Percentiles rank a stretch among this genome's conserved stretches.
phyloP scores from a whole-genome alignment of 2,888 invertebrate genomes.

The Resseliella maxima region DNA sequence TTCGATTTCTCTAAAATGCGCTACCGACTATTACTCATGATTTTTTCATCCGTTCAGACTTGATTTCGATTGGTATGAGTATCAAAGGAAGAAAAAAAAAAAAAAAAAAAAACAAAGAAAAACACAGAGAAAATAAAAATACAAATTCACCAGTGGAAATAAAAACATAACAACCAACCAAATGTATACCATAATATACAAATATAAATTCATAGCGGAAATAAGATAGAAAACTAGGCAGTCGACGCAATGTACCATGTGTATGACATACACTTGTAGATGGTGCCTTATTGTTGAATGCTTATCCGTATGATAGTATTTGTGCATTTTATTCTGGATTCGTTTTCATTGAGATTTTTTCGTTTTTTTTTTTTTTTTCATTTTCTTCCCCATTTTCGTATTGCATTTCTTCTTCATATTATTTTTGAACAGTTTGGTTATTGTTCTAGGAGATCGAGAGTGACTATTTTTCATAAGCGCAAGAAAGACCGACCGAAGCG shows the following conservation, averaged over 20 bases:
- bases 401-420: neutral
- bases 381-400: neutral
- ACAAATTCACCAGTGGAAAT: neutral
- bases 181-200: slow-evolving; percentile 7
- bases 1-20: neutral
- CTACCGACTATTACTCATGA: neutral
- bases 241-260: slow-evolving; percentile 16
- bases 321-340: neutral
- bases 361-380: neutral
- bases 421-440: slow-evolving; percentile 3
- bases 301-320: neutral
- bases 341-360: neutral
- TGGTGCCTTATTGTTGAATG: slow-evolving; percentile 4
- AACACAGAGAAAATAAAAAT: neutral
- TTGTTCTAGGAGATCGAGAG: neutral
- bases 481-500: neutral
- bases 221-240: slow-evolving; percentile 15
- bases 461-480: neutral
- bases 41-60: neutral
- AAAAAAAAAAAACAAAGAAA: neutral
- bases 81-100: neutral
- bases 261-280: neutral
- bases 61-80: neutral
- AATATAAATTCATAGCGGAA: neutral
- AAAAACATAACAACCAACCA: neutral